Conservation (phyloP, 2,888 invertebrate genomes). For the Myathropa florea region DNA sequence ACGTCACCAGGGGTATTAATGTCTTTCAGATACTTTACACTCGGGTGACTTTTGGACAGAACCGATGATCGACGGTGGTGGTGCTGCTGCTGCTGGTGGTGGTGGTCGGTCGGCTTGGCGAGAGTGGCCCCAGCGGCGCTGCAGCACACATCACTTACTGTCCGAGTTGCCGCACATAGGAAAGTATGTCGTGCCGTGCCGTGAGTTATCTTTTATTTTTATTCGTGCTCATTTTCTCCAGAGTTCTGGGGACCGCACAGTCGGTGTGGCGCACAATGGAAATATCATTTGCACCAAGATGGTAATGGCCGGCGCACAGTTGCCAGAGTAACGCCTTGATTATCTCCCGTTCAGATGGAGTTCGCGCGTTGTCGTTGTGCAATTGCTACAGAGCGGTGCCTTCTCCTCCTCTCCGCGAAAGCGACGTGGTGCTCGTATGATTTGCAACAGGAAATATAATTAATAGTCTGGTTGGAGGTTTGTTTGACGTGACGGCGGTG, state of each 20-base stretch:
- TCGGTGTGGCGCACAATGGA: constrained; percentile 41
- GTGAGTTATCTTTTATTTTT: constrained; percentile 24
- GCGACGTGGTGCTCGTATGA: constrained; percentile 25
- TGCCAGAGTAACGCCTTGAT: constrained; percentile 46
- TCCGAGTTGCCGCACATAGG: constrained; percentile 34
- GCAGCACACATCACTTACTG: constrained; percentile 17
- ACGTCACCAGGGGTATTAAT: constrained; percentile 51
- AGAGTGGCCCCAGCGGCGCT: neutral
- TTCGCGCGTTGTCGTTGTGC: constrained; percentile 32
- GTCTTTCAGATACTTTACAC: constrained; percentile 59
- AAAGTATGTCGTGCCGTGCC: constrained; percentile 52
- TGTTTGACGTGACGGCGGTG: constrained; percentile 25
- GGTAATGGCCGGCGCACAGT: constrained; percentile 59
- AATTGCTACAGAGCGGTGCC: constrained; percentile 52
- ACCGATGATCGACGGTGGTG: constrained; percentile 37
- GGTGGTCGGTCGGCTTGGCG: neutral
- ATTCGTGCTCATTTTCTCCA: constrained; percentile 1
- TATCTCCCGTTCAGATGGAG: constrained; percentile 49
- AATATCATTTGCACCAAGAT: constrained; percentile 65
- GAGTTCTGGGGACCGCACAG: neutral
- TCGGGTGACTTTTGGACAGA: constrained; percentile 56
- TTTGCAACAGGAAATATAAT: constrained; percentile 68
- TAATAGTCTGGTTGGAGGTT: constrained; percentile 53
- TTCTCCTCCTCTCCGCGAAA: neutral
- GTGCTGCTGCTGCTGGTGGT: neutral